Percentiles rank a stretch among this genome's conserved stretches.
Evolutionary conservation across 2,888 invertebrate species (phyloP).

Genomic region (Tetragonula carbonaria): DNA sequence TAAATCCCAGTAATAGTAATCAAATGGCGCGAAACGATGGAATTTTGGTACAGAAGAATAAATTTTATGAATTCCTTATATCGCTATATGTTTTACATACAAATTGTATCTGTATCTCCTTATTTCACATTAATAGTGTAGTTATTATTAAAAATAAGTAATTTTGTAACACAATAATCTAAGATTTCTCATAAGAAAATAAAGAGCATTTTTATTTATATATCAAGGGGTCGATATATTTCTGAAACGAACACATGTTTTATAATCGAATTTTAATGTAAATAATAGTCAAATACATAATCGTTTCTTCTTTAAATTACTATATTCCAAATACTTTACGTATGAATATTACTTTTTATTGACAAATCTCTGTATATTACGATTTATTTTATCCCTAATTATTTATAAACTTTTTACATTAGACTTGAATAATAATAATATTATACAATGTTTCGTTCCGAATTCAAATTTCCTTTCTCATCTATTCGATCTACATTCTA

Average conservation of each 20-base stretch:
- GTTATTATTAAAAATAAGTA: slow-evolving; percentile 3
- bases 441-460: slow-evolving; percentile 47
- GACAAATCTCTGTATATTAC: slow-evolving; percentile 59
- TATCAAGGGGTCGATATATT: not conserved
- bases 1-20: too few species aligned
- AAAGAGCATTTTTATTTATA: not conserved
- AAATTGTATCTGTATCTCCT: not conserved
- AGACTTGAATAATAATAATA: slow-evolving; percentile 52
- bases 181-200: not conserved
- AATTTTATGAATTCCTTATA: not conserved
- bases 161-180: not conserved
- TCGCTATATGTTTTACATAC: not conserved
- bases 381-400: slow-evolving; percentile 50
- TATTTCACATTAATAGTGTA: not conserved
- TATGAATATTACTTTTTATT: slow-evolving; percentile 57
- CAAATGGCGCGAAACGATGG: not conserved
- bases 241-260: slow-evolving; percentile 3
- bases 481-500: slow-evolving; percentile 34
- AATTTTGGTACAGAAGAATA: not conserved
- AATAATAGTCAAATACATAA: slow-evolving; percentile 43
- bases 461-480: slow-evolving; percentile 18
- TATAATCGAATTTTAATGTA: slow-evolving; percentile 42
- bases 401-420: slow-evolving; percentile 61
- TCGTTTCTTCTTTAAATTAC: slow-evolving; percentile 38
- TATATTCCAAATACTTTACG: slow-evolving; percentile 35